Evolutionary conservation across 2,888 invertebrate genomes (phyloP), one percentile per base, ranked within the genome.

Genomic region (Campoplex capitator): DNA sequence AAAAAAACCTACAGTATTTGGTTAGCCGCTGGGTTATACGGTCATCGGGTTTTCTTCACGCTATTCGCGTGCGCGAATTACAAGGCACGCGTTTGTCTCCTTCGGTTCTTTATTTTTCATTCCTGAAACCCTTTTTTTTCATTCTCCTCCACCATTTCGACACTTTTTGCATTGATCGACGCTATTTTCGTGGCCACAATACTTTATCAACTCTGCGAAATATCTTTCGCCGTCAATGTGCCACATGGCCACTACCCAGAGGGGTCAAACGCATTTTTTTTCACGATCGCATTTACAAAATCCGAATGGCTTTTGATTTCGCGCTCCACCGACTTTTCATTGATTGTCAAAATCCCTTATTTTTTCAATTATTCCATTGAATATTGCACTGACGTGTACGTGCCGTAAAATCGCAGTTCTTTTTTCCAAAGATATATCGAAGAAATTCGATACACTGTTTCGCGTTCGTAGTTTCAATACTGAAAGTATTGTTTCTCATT

Each of bases 1-100:
- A 35, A 11, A 70, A 70, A 45, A 70, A 78, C 68, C 42, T 45
- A 84, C 83, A 88, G 89, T 90, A 86, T 91, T 91, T 90, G 91
- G 91, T 91, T 91, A 91, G 88, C 88, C 89, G 54, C 62, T 81
- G 81, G 70, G 51, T 83, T 84, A 51, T 74, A 68, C 45, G 74
- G 38, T 45, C 78, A 48, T 71, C 77, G 79, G 65, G 54, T 84
- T 58, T 67, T 75, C 78, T 70, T 48, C 70, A 48, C 84, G n/a
- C 38, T 54, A 73, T 85, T 84, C 67, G 67, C 75, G 80, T 81
- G 70, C 74, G 54, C 6, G 42, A 23, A 56, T 16, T 58, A 32
- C 65, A 62, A 78, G 84, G 56, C 84, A 84, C 85, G 84, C 84
- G 73, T 73, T 82, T 73, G 38, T 71, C 54, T 76, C 38, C 70